Conservation (phyloP, 2,113 vertebrate species). For the Erythrocercus mccallii region DNA sequence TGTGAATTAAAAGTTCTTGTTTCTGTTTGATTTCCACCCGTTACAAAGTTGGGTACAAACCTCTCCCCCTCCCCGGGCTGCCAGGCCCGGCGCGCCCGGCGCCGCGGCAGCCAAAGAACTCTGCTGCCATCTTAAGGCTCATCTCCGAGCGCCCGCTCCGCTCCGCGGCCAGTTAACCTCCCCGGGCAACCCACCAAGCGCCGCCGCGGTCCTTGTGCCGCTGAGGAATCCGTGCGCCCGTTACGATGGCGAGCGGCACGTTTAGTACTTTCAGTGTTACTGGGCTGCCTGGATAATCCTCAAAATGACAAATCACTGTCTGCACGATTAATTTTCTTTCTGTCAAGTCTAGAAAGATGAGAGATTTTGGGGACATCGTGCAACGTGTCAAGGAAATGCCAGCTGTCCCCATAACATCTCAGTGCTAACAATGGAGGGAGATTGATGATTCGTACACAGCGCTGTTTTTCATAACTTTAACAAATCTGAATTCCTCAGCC, state of each 20-base stretch:
- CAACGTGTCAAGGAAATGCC: slow-evolving; percentile 69
- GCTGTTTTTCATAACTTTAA: slow-evolving; percentile 63
- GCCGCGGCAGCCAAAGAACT: not conserved
- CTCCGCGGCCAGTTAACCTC: not conserved
- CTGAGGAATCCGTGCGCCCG: not conserved
- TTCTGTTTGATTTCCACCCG: not conserved
- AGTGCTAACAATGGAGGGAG: slow-evolving; percentile 52
- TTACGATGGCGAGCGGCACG: not conserved
- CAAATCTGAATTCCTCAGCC: slow-evolving; percentile 67
- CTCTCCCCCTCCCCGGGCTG: fast-evolving
- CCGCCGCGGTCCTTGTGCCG: not conserved
- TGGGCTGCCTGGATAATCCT: slow-evolving; percentile 55
- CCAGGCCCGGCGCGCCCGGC: not conserved
- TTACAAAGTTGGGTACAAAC: fast-evolving
- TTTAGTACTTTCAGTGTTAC: not conserved
- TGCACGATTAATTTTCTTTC: slow-evolving; percentile 69
- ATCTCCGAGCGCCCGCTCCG: not conserved
- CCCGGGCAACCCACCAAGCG: not conserved
- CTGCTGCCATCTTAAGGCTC: slow-evolving; percentile 46
- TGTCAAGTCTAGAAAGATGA: slow-evolving; percentile 70
- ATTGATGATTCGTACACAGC: slow-evolving; percentile 66
- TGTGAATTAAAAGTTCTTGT: not conserved
- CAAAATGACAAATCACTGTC: slow-evolving; percentile 60
- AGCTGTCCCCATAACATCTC: slow-evolving; percentile 64
- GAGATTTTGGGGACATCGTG: slow-evolving; percentile 66